Base-by-base conservation (phyloP, 2,888 invertebrate genomes). In the Phalangium opilio region DNA sequence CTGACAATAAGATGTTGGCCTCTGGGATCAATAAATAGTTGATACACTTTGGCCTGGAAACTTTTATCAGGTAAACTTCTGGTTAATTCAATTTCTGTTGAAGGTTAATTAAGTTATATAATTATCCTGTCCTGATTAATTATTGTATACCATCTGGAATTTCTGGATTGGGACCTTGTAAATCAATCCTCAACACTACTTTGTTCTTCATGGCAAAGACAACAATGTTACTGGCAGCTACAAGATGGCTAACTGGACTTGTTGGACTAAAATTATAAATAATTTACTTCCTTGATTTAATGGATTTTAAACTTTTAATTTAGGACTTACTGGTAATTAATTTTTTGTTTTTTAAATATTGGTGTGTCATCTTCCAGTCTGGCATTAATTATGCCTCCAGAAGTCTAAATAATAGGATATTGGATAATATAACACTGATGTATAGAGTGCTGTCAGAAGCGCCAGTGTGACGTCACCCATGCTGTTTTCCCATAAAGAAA, bases 191-290 rank as follows among this genome's bases (percentile, higher is more conserved):
- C 50, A 89, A 75, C 3, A 93, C 64, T 47, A 78, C 75, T 52
- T 82, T 79, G 62, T 84, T 85, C 15, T 79, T 78, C 79, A 90
- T 81, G 2, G 83, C 80, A 55, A 90, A 75, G 1, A 84, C 79
- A 45, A 91, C 70, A 63, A 79, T 79, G 63, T 86, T 85, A 62
- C 79, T 89, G 32, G 81, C 77, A 5, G 86, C 83, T 2, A 76
- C 78, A 47, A 89, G 73, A 62, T 87, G 83, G 3, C 79, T 78
- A 53, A 93, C 80, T 51, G 77, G 74, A 57, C 81, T 80, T 0
- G 81, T 75, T 1, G 90, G 83, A 50, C 78, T 77, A 55, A 18
- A 57, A 51, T 38, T 11, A 48, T 12, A 7, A 27, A 27, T n/a
- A n/a, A n/a, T n/a, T n/a, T n/a, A n/a, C n/a, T n/a, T n/a, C n/a